Evolutionary conservation across 2,888 invertebrate genomes (phyloP).

Genomic region (Epicampocera succincta): DNA sequence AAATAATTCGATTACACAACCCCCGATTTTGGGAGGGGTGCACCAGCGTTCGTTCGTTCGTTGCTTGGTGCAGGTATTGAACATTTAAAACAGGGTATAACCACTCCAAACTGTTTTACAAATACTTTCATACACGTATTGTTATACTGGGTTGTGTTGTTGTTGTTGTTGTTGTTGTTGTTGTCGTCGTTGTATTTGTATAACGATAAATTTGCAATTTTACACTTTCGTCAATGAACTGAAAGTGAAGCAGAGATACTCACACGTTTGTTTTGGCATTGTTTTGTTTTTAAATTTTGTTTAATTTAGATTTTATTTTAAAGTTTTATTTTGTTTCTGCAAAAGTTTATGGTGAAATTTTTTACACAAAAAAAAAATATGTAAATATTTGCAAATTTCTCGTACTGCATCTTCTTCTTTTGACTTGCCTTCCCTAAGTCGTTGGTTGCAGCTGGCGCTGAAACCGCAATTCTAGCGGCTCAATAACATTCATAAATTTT

Average conservation of each 20-base stretch:
- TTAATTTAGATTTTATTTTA: constrained; percentile 7
- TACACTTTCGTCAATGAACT: constrained; percentile 61
- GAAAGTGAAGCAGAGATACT: neutral
- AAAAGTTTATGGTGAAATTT: too few species aligned
- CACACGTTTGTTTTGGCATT: neutral
- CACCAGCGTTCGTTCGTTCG: neutral
- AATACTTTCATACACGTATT: neutral
- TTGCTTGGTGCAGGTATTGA: constrained; percentile 5
- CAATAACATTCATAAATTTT: too few species aligned
- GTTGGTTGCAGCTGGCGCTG: too few species aligned
- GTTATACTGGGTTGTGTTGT: neutral
- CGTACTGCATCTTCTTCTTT: too few species aligned
- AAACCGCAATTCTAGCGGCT: too few species aligned
- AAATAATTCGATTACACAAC: constrained; percentile 54
- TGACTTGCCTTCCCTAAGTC: too few species aligned
- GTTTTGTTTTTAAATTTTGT: neutral
- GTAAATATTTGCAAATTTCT: too few species aligned
- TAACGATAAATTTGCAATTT: constrained; percentile 64
- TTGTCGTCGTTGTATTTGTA: constrained; percentile 24
- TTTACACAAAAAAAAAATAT: too few species aligned
- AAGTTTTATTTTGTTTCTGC: neutral
- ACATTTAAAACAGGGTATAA: neutral
- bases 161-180: neutral
- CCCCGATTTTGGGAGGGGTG: constrained; percentile 10
- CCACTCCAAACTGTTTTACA: neutral